These are phyloP conservation scores for Muraenolepis orangiensis DNA, from an alignment of 2,797 vertebrate genomes.

Conservation along the genomic window DNA sequence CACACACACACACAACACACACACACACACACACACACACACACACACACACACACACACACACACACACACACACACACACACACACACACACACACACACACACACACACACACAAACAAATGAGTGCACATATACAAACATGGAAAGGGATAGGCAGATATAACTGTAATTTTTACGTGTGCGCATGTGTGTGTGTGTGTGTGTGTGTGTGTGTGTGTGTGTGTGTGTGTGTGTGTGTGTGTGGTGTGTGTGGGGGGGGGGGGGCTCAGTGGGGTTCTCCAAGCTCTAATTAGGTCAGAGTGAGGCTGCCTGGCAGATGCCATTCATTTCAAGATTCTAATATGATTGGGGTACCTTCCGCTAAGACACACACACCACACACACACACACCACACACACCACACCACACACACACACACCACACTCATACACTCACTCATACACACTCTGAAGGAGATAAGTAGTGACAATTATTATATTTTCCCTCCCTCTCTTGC, in stretches of 20 bases:
- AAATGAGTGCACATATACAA: too few relatives aligned
- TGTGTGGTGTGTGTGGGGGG: background rate
- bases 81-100: too few relatives aligned
- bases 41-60: too few relatives aligned
- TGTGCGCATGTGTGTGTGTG: background rate
- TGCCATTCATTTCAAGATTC: slow-evolving; percentile 51
- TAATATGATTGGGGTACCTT: slow-evolving; percentile 46
- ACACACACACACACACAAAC: too few relatives aligned
- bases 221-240: background rate
- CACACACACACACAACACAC: too few relatives aligned
- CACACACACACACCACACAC: slow-evolving; percentile 7
- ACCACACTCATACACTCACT: too few relatives aligned
- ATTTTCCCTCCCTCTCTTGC: too few relatives aligned
- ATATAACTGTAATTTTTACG: background rate
- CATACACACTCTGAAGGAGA: too few relatives aligned
- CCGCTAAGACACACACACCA: background rate
- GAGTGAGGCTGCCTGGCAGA: slow-evolving; percentile 44
- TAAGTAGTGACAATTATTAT: too few relatives aligned
- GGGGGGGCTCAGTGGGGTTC: slow-evolving; percentile 39
- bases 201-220: background rate
- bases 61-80: background rate
- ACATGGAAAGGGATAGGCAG: too few relatives aligned
- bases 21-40: too few relatives aligned
- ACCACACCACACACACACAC: background rate
- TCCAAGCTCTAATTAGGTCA: slow-evolving; percentile 57